phyloP scores from a whole-genome alignment of 1,140 invertebrate species.

The Euglossa dilemma region DNA sequence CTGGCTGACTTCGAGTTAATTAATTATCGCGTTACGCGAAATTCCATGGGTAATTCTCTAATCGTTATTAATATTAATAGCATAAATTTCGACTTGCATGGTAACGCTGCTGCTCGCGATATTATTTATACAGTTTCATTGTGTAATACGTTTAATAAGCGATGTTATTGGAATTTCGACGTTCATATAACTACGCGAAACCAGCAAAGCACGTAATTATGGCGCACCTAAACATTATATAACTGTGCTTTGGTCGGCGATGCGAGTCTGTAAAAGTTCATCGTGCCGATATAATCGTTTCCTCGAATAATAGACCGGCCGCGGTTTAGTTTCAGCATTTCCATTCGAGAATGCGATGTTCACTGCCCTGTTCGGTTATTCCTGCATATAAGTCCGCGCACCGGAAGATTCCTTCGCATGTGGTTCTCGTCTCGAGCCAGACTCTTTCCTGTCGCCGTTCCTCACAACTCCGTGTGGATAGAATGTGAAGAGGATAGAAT shows the following conservation, averaged over 20 bases:
- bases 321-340: no score
- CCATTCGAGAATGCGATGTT: neutral
- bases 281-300: no score
- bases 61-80: neutral
- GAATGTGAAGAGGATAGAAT: neutral
- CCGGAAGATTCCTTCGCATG: neutral
- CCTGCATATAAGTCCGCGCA: no score
- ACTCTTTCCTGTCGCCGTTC: neutral
- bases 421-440: neutral
- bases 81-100: neutral
- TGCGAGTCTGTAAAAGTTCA: no score
- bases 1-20: constrained; percentile 3
- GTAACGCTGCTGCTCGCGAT: neutral
- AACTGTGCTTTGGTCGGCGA: no score
- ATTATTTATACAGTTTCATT: neutral
- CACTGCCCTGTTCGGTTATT: neutral
- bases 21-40: neutral
- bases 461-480: constrained; percentile 19
- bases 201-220: neutral
- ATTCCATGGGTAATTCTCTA: neutral
- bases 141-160: neutral
- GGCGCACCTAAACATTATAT: neutral
- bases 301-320: no score
- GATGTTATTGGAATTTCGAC: neutral
- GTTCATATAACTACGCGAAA: no score